Base-by-base conservation (phyloP, 2,888 invertebrate species). In the Lochmaea capreae region DNA sequence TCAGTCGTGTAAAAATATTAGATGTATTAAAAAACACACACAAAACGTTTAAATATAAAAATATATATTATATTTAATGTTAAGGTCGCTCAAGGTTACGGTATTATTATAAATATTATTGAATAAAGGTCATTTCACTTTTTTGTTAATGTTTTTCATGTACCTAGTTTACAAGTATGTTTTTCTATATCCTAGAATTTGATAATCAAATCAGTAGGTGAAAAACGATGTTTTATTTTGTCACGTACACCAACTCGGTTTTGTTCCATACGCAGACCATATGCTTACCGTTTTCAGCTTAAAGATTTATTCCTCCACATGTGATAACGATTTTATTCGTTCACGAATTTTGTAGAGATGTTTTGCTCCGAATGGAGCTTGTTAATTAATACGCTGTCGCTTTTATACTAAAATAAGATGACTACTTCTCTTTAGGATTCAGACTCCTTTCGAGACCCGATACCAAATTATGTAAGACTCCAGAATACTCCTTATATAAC, bases 61-160 rank as follows among this genome's bases (percentile, higher is more conserved):
- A 61, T 61, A 46, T 46, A 46, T 46, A 1, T 12, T 12, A 33
- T 61, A 61, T 61, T 33, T n/a, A 61, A 61, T 39, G 33, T 61
- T 33, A 39, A 61, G 61, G 61, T 61, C 39, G 33, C 33, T 39
- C 39, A 61, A 61, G 61, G 61, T 61, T 61, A 61, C n/a, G 14
- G 8, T 39, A 61, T 33, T 33, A 14, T 39, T 39, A 39, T 39
- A 61, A 61, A 61, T 39, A 61, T 61, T 61, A 61, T 39, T 33
- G 14, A 10, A 33, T 26, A 18, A 61, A 61, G 61, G 61, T 61
- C 61, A 33, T 61, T 61, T 61, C 61, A 6, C 61, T 61, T 61
- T n/a, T 39, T 39, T 61, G 14, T 26, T 16, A 14, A 22, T 22
- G 58, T 22, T 58, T 58, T 58, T 49, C 49, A 49, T 14, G 5